Evolutionary conservation across 2,113 vertebrate genomes (phyloP).

Genomic region (Anser brachyrhynchus): DNA sequence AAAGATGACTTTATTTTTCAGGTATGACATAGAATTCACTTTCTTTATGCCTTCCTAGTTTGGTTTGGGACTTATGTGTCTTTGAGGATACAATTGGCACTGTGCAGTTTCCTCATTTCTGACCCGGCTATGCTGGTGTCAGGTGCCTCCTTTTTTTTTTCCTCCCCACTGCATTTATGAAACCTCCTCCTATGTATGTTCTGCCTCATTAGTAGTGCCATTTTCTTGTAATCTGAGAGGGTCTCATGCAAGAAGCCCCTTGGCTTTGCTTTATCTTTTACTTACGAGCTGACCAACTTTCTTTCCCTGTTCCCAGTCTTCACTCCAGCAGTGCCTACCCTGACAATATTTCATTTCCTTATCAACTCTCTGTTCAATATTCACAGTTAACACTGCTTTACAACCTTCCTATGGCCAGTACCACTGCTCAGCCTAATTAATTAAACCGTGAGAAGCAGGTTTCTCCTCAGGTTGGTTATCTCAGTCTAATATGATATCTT

Average conservation of each 20-base stretch:
- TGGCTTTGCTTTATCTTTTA: background rate
- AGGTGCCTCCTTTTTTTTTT: background rate
- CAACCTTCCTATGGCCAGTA: background rate
- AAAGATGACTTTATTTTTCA: background rate
- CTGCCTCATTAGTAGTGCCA: background rate
- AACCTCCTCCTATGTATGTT: background rate
- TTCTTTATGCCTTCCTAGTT: background rate
- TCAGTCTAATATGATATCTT: background rate
- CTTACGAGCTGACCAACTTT: background rate
- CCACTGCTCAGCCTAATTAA: background rate
- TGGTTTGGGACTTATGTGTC: background rate
- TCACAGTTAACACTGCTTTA: background rate
- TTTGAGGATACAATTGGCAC: background rate
- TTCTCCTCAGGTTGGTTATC: background rate
- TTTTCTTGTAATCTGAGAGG: background rate
- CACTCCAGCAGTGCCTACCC: background rate
- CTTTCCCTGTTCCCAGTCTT: background rate
- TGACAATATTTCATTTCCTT: background rate
- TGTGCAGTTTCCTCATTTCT: background rate
- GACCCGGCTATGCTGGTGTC: background rate
- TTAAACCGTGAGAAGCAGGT: background rate
- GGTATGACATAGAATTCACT: background rate
- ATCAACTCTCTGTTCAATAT: background rate
- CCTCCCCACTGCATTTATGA: background rate
- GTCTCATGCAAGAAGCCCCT: background rate